Evolutionary conservation across 2,797 vertebrate genomes (phyloP).

Genomic region (Neosalanx taihuensis): DNA sequence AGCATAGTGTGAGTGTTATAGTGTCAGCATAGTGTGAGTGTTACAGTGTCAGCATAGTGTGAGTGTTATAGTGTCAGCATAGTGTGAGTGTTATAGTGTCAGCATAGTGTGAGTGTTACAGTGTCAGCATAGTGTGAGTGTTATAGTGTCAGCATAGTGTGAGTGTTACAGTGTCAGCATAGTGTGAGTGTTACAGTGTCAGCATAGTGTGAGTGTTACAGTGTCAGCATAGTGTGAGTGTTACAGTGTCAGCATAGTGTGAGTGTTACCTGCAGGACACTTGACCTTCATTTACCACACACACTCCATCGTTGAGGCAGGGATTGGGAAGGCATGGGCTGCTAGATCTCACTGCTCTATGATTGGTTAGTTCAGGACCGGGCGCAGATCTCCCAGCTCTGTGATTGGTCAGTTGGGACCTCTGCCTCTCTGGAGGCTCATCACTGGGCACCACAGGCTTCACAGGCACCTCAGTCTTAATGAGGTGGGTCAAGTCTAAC

Average conservation of each 20-base stretch:
- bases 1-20: too few species aligned
- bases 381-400: constrained; percentile 10
- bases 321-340: constrained; percentile 75
- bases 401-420: constrained; percentile 15
- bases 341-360: neutral
- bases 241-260: neutral
- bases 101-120: too few species aligned
- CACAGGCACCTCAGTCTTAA: constrained; percentile 75
- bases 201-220: neutral
- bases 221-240: neutral
- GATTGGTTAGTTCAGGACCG: constrained; percentile 23
- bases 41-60: too few species aligned
- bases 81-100: too few species aligned
- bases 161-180: too few species aligned
- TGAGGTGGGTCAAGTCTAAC: constrained; percentile 81
- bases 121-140: too few species aligned
- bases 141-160: too few species aligned
- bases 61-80: too few species aligned
- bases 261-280: constrained; percentile 79
- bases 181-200: too few species aligned
- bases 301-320: constrained; percentile 82
- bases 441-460: neutral
- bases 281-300: constrained; percentile 70
- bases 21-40: too few species aligned
- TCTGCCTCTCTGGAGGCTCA: constrained; percentile 13